A percentile compares a stretch with the other conserved stretches of the same genome.
Conservation (phyloP, 2,113 vertebrate genomes). For the Notothenia rossii region DNA sequence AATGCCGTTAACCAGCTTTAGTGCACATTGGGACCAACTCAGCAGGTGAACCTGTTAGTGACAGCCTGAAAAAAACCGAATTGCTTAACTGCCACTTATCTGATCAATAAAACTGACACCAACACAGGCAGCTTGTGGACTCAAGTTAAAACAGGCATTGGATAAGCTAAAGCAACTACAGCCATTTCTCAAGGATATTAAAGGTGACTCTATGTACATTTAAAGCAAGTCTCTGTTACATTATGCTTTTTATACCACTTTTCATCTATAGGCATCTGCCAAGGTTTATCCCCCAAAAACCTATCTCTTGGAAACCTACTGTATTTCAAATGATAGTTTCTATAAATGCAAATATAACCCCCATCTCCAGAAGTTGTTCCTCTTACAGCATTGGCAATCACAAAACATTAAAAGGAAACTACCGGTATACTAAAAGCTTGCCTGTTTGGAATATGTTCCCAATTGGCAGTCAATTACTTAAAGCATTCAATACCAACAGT, state of each 20-base stretch:
- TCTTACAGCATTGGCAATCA: background rate
- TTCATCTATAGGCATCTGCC: background rate
- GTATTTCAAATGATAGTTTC: background rate
- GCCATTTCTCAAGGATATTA: conserved; percentile 8
- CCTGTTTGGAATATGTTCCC: background rate
- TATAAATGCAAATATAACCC: background rate
- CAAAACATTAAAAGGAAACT: background rate
- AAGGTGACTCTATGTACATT: background rate
- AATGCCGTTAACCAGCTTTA: conserved; percentile 32
- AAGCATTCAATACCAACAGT: background rate
- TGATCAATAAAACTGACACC: conserved; percentile 56
- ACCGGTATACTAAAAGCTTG: background rate
- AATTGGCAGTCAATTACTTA: background rate
- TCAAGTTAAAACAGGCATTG: conserved; percentile 31
- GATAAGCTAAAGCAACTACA: conserved; percentile 17
- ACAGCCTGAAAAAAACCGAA: conserved; percentile 43
- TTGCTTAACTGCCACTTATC: conserved; percentile 42
- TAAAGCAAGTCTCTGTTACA: background rate
- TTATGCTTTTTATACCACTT: background rate
- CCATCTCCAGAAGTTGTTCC: background rate
- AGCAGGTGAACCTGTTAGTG: conserved; percentile 41
- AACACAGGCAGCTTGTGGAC: conserved; percentile 21
- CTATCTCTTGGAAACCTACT: background rate
- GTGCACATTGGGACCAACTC: conserved; percentile 17
- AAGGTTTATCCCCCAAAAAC: background rate